Evolutionary conservation across 1,140 invertebrate genomes (phyloP).

Genomic region (Drosophila ficusphila): DNA sequence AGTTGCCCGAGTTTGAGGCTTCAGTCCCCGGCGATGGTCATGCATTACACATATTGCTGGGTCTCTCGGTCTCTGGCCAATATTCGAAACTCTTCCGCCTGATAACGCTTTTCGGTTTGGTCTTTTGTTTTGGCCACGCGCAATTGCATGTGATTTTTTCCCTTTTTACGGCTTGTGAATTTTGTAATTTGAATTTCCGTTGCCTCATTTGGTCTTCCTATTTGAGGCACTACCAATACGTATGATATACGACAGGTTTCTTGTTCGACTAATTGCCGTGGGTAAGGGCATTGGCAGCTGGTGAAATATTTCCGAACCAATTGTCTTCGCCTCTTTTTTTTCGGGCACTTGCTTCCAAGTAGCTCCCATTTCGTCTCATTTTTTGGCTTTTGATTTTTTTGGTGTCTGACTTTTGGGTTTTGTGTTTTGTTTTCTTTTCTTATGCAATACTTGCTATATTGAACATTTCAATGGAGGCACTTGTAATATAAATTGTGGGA

Average conservation of each 20-base stretch:
- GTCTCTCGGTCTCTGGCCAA: conserved; percentile 17
- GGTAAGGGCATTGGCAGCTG: conserved; percentile 37
- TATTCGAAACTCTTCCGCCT: conserved; percentile 59
- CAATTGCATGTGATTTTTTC: conserved; percentile 41
- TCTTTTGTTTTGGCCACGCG: conserved; percentile 37
- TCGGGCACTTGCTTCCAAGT: conserved; percentile 40
- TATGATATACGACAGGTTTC: conserved; percentile 5
- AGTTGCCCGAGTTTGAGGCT: conserved; percentile 39
- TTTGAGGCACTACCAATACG: conserved; percentile 6
- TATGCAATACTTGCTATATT: conserved; percentile 62
- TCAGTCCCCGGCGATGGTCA: conserved; percentile 25
- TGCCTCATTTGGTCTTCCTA: conserved; percentile 65
- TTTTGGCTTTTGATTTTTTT: conserved; percentile 23
- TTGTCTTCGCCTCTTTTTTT: conserved; percentile 32
- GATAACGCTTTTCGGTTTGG: conserved; percentile 56
- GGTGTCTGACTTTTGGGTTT: conserved; percentile 2
- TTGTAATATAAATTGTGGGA: conserved; percentile 55
- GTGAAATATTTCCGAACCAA: conserved; percentile 39
- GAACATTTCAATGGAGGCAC: conserved; percentile 47
- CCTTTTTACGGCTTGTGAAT: conserved; percentile 55
- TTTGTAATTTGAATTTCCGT: conserved; percentile 76
- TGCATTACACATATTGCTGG: conserved; percentile 36
- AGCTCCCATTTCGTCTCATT: conserved; percentile 47
- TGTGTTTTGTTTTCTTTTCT: conserved; percentile 33
- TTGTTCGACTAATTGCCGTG: conserved; percentile 65